These are phyloP conservation scores for Cerceris rybyensis DNA, from an alignment of 2,888 invertebrate genomes.

Conservation along the genomic window DNA sequence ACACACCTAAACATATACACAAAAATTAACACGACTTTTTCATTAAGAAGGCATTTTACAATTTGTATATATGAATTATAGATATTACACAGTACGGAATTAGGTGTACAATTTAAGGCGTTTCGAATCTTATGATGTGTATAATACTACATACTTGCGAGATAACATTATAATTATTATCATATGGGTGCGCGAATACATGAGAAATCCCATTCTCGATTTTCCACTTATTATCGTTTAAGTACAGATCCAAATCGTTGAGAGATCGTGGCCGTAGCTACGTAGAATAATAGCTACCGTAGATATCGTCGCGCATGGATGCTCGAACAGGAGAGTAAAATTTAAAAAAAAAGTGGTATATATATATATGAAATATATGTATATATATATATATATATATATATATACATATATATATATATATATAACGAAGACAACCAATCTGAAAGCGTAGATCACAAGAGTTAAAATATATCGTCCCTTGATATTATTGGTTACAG, in stretches of 20 bases:
- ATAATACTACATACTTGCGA: slow-evolving; percentile 62
- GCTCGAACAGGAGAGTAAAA: slow-evolving; percentile 36
- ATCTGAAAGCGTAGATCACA: slow-evolving; percentile 39
- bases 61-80: slow-evolving; percentile 80
- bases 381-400: neutral
- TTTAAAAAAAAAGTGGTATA: slow-evolving; percentile 23
- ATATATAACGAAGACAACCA: slow-evolving; percentile 31
- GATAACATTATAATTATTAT: slow-evolving; percentile 63
- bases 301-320: slow-evolving; percentile 56
- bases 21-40: slow-evolving; percentile 68
- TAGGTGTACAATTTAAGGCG: slow-evolving; percentile 66
- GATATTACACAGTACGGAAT: slow-evolving; percentile 64
- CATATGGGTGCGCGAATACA: slow-evolving; percentile 56
- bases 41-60: slow-evolving; percentile 79
- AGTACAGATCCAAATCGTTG: slow-evolving; percentile 60
- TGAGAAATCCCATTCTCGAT: slow-evolving; percentile 65
- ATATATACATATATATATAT: neutral
- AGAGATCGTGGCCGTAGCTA: slow-evolving; percentile 59
- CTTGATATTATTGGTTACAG: slow-evolving; percentile 60
- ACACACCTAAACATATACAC: slow-evolving; percentile 65
- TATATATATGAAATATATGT: slow-evolving; percentile 9
- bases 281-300: slow-evolving; percentile 61
- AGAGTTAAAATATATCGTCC: slow-evolving; percentile 42
- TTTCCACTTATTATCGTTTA: slow-evolving; percentile 73
- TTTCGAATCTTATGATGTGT: slow-evolving; percentile 68